Evolutionary conservation across 2,113 vertebrate species (phyloP).

Genomic region (Anoplopoma fimbria): DNA sequence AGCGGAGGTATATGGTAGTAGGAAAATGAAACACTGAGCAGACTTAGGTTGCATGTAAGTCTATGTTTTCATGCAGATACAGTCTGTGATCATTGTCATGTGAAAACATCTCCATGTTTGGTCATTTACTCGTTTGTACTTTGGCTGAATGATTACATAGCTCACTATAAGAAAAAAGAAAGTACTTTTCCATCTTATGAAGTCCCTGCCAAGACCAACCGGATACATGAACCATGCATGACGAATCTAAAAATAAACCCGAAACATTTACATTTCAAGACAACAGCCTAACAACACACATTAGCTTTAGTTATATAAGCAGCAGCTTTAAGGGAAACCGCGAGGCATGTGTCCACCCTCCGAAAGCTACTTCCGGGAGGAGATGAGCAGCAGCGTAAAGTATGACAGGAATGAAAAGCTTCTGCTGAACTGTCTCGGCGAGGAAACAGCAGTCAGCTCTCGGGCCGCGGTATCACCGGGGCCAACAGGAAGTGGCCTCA

Average conservation of each 20-base stretch:
- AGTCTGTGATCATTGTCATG: neutral
- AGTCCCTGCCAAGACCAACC: neutral
- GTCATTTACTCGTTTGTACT: neutral
- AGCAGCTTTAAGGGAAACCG: conserved; percentile 6
- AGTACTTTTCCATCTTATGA: neutral
- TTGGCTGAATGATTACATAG: neutral
- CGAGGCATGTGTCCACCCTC: conserved; percentile 1
- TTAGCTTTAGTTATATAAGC: neutral
- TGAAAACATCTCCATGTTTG: conserved; percentile 13
- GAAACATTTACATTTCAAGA: neutral
- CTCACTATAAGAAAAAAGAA: neutral
- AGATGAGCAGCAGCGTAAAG: conserved; percentile 33
- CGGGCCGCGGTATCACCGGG: conserved; percentile 49
- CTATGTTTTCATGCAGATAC: neutral
- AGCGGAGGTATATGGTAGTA: neutral
- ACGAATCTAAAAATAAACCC: conserved; percentile 20
- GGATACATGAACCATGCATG: neutral
- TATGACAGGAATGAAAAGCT: conserved; percentile 66
- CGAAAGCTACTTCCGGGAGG: conserved; percentile 1
- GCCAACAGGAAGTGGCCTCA: conserved; percentile 71
- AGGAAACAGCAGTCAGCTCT: conserved; percentile 62
- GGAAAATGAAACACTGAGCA: neutral
- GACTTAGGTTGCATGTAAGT: neutral
- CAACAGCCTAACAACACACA: neutral
- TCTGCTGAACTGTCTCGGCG: conserved; percentile 53